phyloP scores from a whole-genome alignment of 2,113 vertebrate species.

The Perca flavescens region DNA sequence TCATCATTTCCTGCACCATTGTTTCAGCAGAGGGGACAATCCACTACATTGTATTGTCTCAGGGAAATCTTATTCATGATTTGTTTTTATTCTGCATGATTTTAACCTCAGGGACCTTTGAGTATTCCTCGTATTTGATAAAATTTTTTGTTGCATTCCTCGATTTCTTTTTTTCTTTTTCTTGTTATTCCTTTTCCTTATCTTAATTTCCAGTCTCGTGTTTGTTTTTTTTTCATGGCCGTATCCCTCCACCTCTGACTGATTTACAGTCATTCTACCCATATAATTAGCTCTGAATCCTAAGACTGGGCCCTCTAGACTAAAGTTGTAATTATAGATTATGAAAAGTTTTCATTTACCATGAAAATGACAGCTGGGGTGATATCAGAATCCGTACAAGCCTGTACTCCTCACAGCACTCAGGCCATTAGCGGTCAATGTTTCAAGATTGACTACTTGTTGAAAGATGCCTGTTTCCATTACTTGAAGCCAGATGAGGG shows the following conservation, averaged over 20 bases:
- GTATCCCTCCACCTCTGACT: neutral
- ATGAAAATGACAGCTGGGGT: conserved; percentile 50
- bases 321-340: conserved; percentile 53
- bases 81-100: conserved; percentile 7
- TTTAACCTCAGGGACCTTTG: conserved; percentile 13
- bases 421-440: conserved; percentile 50
- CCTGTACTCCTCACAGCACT: neutral
- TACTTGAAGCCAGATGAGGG: conserved; percentile 16
- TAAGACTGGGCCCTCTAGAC: conserved; percentile 30
- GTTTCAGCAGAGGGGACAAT: conserved; percentile 2
- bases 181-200: neutral
- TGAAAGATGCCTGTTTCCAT: conserved; percentile 50
- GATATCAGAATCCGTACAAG: conserved; percentile 15
- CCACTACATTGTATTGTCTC: neutral
- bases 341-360: conserved; percentile 36
- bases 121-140: neutral
- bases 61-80: conserved; percentile 14
- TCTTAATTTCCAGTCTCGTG: neutral
- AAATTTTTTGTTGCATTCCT: neutral
- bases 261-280: conserved; percentile 3
- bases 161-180: neutral
- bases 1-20: conserved; percentile 16
- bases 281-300: conserved; percentile 40
- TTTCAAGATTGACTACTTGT: conserved; percentile 40
- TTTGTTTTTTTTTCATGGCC: neutral